phyloP scores from a whole-genome alignment of 1,140 invertebrate genomes.

The Drosophila lacertosa region DNA sequence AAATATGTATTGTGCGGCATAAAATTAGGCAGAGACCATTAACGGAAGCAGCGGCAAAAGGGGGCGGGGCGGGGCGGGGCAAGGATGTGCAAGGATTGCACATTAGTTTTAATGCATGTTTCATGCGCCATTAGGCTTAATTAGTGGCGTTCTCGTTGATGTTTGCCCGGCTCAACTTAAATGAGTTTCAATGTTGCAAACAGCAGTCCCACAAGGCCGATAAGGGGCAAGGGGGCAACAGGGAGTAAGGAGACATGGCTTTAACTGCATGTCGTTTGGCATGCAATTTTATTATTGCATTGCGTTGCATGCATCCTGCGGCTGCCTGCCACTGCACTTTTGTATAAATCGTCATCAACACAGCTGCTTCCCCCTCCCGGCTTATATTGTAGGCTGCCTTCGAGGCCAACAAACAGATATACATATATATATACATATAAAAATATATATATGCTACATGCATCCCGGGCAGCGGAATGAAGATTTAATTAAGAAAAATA shows the following conservation, averaged over 20 bases:
- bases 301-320: constrained; percentile 30
- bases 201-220: too few relatives aligned
- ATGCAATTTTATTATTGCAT: constrained; percentile 57
- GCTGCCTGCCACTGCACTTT: constrained; percentile 46
- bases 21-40: constrained; percentile 69
- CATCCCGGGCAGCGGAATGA: constrained; percentile 37
- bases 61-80: neutral
- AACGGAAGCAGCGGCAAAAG: constrained; percentile 26
- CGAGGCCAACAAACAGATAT: constrained; percentile 14
- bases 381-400: constrained; percentile 36
- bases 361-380: neutral
- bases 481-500: constrained; percentile 81
- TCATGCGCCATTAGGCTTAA: constrained; percentile 82
- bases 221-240: neutral
- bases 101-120: constrained; percentile 82
- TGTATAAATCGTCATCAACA: constrained; percentile 35
- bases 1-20: constrained; percentile 56
- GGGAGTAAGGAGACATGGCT: neutral
- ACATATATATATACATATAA: neutral
- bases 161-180: constrained; percentile 46
- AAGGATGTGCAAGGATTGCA: constrained; percentile 55
- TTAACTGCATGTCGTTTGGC: constrained; percentile 49
- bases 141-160: constrained; percentile 60
- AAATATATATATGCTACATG: neutral
- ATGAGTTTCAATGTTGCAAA: constrained; percentile 59